phyloP scores from a whole-genome alignment of 2,113 vertebrate genomes.

The Uropsilus gracilis region DNA sequence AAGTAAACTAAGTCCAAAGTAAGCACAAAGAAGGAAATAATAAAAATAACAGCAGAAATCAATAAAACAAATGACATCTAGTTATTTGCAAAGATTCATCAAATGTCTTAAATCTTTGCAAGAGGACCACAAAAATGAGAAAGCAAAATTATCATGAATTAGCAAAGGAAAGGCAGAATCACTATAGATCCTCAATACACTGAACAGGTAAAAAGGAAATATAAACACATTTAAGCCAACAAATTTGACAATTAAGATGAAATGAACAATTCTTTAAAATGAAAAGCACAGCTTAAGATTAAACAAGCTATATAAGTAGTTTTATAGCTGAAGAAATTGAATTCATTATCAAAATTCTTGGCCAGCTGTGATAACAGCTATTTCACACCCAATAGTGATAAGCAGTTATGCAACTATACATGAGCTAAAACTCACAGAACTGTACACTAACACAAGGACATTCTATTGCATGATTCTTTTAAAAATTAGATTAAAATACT shows the following conservation, averaged over 20 bases:
- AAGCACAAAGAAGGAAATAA: not conserved
- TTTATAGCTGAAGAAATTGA: not conserved
- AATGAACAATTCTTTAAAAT: not conserved
- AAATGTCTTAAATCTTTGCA: not conserved
- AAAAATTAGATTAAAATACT: not conserved
- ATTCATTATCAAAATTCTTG: slow-evolving; percentile 11
- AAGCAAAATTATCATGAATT: slow-evolving; percentile 26
- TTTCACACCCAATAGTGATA: not conserved
- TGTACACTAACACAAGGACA: not conserved
- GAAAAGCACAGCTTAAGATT: not conserved
- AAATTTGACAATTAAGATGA: not conserved
- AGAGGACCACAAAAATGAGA: slow-evolving; percentile 8
- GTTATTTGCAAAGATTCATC: slow-evolving; percentile 6
- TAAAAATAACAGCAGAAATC: not conserved
- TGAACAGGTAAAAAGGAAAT: not conserved
- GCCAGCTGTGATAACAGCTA: not conserved
- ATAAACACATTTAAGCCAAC: not conserved
- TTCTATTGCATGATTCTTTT: not conserved
- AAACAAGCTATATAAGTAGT: not conserved
- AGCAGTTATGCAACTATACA: not conserved
- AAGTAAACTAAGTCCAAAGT: slow-evolving; percentile 9
- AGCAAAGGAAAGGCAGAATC: not conserved
- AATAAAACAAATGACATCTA: not conserved
- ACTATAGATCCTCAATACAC: not conserved
- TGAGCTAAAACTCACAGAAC: not conserved